phyloP scores from a whole-genome alignment of 2,113 vertebrate species.

The Anthoscopus minutus region DNA sequence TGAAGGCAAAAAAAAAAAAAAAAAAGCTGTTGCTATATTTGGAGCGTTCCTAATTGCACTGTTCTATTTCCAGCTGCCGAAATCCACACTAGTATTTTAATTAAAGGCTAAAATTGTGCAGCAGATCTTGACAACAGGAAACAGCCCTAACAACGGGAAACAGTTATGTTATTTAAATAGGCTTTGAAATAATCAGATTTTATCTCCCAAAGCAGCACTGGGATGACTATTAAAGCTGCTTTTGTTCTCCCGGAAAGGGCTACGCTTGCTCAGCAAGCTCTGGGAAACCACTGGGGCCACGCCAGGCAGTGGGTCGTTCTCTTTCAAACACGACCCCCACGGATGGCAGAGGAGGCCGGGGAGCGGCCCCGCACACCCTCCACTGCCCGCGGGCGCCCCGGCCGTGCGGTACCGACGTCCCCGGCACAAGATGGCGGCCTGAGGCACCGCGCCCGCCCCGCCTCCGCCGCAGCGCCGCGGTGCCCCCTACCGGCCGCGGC shows the following conservation, averaged over 20 bases:
- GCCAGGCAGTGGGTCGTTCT: background rate
- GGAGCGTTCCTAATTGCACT: slow-evolving; percentile 43
- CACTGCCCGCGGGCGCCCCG: fast-evolving
- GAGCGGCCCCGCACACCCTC: fast-evolving
- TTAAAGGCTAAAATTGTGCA: slow-evolving; percentile 43
- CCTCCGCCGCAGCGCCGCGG: background rate
- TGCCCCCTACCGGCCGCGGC: background rate
- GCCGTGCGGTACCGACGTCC: fast-evolving
- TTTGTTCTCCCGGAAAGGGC: background rate
- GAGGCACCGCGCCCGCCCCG: background rate
- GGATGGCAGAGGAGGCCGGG: background rate
- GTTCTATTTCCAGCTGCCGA: slow-evolving; percentile 62
- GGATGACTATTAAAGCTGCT: background rate
- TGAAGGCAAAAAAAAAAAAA: background rate
- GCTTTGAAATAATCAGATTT: slow-evolving; percentile 24
- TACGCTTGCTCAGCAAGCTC: background rate
- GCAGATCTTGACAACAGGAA: slow-evolving; percentile 38
- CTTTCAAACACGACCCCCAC: background rate
- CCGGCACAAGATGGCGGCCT: background rate
- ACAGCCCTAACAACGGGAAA: slow-evolving; percentile 25
- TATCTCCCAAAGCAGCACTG: background rate
- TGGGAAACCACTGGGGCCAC: background rate
- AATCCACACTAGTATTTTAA: slow-evolving; percentile 52
- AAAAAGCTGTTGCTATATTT: slow-evolving; percentile 35
- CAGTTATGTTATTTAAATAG: slow-evolving; percentile 30